These are phyloP conservation scores for Sebastes nivosus DNA, from an alignment of 2,797 vertebrate species.

Conservation along the genomic window DNA sequence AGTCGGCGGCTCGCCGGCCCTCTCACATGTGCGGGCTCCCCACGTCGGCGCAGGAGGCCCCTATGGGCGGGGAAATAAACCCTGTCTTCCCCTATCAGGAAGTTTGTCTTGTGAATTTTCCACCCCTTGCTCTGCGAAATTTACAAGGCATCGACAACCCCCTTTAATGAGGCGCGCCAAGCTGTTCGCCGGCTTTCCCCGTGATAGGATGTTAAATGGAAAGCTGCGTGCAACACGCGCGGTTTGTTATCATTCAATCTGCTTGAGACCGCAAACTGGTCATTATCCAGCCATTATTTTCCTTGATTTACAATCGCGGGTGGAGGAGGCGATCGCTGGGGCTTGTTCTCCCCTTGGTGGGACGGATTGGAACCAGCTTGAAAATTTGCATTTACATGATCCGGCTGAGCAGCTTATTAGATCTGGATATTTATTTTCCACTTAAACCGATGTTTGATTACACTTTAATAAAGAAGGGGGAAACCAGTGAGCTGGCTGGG, in stretches of 20 bases:
- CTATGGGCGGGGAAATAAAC: constrained; percentile 87
- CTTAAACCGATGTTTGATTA: constrained; percentile 97
- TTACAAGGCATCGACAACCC: constrained; percentile 92
- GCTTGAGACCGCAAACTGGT: constrained; percentile 96
- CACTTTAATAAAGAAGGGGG: constrained; percentile 94
- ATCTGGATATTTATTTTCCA: constrained; percentile 99
- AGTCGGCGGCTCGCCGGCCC: constrained; percentile 77
- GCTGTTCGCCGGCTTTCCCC: constrained; percentile 90
- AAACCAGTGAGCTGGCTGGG: constrained; percentile 85
- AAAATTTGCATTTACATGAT: constrained; percentile 99
- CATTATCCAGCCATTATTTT: constrained; percentile 98
- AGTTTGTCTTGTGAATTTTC: constrained; percentile 94
- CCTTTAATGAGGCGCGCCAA: constrained; percentile 95
- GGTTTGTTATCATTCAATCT: constrained; percentile 99
- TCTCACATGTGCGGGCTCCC: constrained; percentile 63
- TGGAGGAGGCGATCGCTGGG: constrained; percentile 88
- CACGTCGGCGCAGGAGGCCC: constrained; percentile 76
- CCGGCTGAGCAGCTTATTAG: constrained; percentile 98
- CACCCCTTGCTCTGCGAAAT: constrained; percentile 77
- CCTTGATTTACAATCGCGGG: constrained; percentile 93
- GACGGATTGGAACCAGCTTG: constrained; percentile 94
- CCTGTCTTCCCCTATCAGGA: constrained; percentile 87
- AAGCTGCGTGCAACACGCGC: constrained; percentile 90
- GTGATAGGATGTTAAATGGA: constrained; percentile 98
- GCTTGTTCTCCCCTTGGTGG: constrained; percentile 90